These are phyloP conservation scores for Desmodus rotundus DNA, from an alignment of 2,113 vertebrate genomes.

Conservation along the genomic window DNA sequence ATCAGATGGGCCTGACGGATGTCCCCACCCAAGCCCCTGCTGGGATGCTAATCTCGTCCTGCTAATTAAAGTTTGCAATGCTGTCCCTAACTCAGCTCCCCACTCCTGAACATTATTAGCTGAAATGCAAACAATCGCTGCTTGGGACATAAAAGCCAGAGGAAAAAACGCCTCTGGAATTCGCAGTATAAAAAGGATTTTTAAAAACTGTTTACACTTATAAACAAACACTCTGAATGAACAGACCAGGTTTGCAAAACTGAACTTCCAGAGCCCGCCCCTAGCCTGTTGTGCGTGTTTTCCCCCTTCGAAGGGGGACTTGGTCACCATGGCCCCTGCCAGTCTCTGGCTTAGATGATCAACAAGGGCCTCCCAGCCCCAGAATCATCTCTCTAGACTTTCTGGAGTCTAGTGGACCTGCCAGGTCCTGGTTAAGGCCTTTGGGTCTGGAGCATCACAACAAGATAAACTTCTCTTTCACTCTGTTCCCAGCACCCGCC, in stretches of 20 bases:
- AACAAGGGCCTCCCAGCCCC: background rate
- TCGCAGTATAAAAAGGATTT: background rate
- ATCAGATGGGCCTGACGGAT: background rate
- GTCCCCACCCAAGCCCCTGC: background rate
- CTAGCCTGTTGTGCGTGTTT: background rate
- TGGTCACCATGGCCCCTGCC: background rate
- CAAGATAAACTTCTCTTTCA: background rate
- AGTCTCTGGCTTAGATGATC: background rate
- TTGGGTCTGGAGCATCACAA: background rate
- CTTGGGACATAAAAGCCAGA: background rate
- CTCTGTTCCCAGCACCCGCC: background rate
- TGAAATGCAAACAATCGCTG: slow-evolving; percentile 12
- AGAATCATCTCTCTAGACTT: background rate
- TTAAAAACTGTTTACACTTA: background rate
- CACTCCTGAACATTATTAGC: background rate
- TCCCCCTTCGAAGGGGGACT: background rate
- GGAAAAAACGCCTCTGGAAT: background rate
- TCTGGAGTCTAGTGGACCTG: background rate
- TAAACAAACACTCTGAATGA: background rate
- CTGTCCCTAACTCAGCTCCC: background rate
- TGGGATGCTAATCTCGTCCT: slow-evolving; percentile 27
- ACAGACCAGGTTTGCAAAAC: background rate
- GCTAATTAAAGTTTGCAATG: slow-evolving; percentile 44
- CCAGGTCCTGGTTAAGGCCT: background rate
- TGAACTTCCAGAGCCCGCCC: background rate